A percentile compares a stretch with the other conserved stretches of the same genome.
Evolutionary conservation across 2,888 invertebrate genomes (phyloP).

Genomic region (Tinea semifulvella): DNA sequence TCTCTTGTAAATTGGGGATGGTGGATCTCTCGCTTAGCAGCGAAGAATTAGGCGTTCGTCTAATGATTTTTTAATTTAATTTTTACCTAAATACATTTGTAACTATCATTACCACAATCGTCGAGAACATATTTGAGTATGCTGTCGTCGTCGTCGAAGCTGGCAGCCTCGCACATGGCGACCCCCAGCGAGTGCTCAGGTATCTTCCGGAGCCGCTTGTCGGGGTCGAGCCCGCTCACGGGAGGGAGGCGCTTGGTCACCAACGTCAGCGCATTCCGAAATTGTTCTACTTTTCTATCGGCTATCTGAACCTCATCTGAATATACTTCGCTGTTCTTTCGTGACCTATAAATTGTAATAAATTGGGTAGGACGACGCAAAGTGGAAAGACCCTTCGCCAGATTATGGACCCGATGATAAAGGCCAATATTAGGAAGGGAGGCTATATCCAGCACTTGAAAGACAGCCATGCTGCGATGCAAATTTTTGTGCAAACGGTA

Average conservation of each 20-base stretch:
- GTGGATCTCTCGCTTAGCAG: no score
- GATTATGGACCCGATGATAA: no score
- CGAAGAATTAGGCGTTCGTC: no score
- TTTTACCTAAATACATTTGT: no score
- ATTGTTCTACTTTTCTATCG: conserved; percentile 83
- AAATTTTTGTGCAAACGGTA: no score
- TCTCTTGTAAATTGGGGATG: no score
- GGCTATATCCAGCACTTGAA: no score
- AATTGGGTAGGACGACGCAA: no score
- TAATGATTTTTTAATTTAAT: no score
- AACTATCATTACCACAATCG: conserved; percentile 67
- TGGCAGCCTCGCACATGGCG: conserved; percentile 75
- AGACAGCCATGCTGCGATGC: no score
- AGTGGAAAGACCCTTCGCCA: no score
- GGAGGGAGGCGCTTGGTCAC: conserved; percentile 70
- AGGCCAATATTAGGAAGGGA: no score
- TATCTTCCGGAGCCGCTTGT: conserved; percentile 85
- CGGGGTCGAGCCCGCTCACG: conserved; percentile 67
- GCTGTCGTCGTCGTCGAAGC: conserved; percentile 69
- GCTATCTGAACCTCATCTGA: conserved; percentile 85
- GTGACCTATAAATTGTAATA: conserved; percentile 79
- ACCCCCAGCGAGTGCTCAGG: conserved; percentile 84
- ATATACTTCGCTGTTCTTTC: conserved; percentile 82
- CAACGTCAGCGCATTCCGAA: conserved; percentile 73
- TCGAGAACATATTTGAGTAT: conserved; percentile 66